Evolutionary conservation across 2,113 vertebrate species (phyloP).

Genomic region (Candoia aspera): DNA sequence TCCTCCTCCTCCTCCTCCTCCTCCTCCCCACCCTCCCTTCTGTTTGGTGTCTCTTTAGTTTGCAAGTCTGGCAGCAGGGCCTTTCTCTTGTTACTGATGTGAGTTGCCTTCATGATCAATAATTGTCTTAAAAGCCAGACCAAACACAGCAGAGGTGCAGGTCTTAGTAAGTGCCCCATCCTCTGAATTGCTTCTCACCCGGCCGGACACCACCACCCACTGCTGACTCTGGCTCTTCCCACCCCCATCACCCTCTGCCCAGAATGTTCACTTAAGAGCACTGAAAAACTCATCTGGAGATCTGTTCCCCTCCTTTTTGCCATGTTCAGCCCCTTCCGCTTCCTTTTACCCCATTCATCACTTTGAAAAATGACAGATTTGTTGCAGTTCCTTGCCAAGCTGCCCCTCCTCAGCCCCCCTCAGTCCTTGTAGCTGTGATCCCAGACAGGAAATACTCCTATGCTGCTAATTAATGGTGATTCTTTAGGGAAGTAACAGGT

Average conservation of each 20-base stretch:
- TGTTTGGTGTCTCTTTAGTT: background rate
- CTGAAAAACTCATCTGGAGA: conserved; percentile 64
- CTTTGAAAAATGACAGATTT: conserved; percentile 56
- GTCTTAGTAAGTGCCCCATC: background rate
- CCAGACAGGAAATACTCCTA: conserved; percentile 40
- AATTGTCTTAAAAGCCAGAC: background rate
- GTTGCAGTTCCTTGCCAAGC: conserved; percentile 17
- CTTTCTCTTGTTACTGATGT: background rate
- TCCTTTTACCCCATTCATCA: conserved; percentile 70
- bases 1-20: background rate
- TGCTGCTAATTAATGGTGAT: conserved; percentile 45
- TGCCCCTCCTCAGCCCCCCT: conserved; percentile 7
- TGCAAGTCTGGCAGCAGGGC: background rate
- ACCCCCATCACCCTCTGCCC: fast-evolving
- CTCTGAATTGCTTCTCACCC: conserved; percentile 24
- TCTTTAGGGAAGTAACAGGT: conserved; percentile 35
- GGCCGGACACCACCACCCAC: background rate
- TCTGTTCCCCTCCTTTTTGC: conserved; percentile 57
- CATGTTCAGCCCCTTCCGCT: conserved; percentile 60
- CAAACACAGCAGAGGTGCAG: background rate
- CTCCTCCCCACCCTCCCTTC: background rate
- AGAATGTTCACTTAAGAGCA: conserved; percentile 64
- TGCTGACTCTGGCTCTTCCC: background rate
- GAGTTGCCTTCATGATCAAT: background rate
- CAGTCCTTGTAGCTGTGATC: conserved; percentile 18